Evolutionary conservation across 1,140 invertebrate species (phyloP).

Genomic region (Heliconius himera): DNA sequence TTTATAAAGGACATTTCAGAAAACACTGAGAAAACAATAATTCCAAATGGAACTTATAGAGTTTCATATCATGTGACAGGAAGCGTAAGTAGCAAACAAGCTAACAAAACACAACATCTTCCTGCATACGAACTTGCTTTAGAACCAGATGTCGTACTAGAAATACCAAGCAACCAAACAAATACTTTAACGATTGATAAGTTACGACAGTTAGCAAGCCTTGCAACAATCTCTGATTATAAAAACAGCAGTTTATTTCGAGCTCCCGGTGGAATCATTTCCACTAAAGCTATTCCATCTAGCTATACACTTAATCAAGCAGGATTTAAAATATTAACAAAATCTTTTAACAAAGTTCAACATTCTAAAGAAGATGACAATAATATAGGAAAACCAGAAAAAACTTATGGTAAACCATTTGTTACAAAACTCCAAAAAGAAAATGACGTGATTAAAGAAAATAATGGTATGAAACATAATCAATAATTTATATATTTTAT

Average conservation of each 20-base stretch:
- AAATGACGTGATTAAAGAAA: slow-evolving; percentile 52
- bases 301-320: slow-evolving; percentile 84
- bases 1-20: slow-evolving; percentile 32
- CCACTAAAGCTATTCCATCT: slow-evolving; percentile 82
- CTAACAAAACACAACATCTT: slow-evolving; percentile 70
- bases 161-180: slow-evolving; percentile 74
- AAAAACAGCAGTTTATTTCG: slow-evolving; percentile 78
- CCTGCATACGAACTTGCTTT: slow-evolving; percentile 72
- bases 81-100: slow-evolving; percentile 76
- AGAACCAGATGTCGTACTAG: slow-evolving; percentile 73
- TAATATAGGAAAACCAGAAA: slow-evolving; percentile 63
- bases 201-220: slow-evolving; percentile 79
- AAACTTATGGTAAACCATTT: slow-evolving; percentile 60
- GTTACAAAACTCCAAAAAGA: slow-evolving; percentile 54
- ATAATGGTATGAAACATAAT: slow-evolving; percentile 45
- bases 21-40: slow-evolving; percentile 45
- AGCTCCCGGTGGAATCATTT: slow-evolving; percentile 77
- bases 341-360: slow-evolving; percentile 84
- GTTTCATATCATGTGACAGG: slow-evolving; percentile 76
- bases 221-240: slow-evolving; percentile 77
- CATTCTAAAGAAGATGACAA: slow-evolving; percentile 75
- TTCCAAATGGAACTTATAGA: slow-evolving; percentile 74
- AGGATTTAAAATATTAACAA: slow-evolving; percentile 85
- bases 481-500: slow-evolving; percentile 17
- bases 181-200: slow-evolving; percentile 73